These are phyloP conservation scores for Sitobion miscanthi DNA, from an alignment of 1,140 invertebrate species.

Conservation along the genomic window DNA sequence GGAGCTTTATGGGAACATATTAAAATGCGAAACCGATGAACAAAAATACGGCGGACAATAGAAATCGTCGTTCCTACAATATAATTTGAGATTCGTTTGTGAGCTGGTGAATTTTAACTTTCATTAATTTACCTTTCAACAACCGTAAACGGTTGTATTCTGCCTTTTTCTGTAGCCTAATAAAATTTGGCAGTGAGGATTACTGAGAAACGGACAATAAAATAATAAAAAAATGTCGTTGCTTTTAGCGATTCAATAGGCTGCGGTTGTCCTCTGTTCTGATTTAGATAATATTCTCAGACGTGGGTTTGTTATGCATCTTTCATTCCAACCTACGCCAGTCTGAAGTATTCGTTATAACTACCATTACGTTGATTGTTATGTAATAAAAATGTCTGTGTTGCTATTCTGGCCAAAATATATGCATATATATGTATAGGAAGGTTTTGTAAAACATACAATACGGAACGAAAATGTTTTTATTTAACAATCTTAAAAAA, in stretches of 20 bases:
- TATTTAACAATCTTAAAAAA: not conserved
- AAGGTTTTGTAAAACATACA: not conserved
- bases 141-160: not conserved
- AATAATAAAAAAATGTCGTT: not conserved
- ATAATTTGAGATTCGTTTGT: not conserved
- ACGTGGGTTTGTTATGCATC: not conserved
- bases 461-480: not conserved
- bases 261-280: not conserved
- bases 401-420: not conserved
- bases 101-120: not conserved
- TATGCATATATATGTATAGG: no score
- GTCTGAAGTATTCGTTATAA: not conserved
- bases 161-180: not conserved
- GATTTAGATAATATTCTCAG: not conserved
- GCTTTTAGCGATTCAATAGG: not conserved
- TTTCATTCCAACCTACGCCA: not conserved
- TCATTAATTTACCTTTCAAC: not conserved
- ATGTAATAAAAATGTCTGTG: not conserved
- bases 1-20: not conserved
- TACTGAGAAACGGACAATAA: not conserved
- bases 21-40: not conserved
- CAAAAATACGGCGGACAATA: not conserved
- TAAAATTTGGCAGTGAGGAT: not conserved
- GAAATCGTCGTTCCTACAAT: not conserved
- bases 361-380: not conserved